These are phyloP conservation scores for Caenorhabditis zanzibari DNA, from an alignment of 2,888 invertebrate species.

Conservation along the genomic window DNA sequence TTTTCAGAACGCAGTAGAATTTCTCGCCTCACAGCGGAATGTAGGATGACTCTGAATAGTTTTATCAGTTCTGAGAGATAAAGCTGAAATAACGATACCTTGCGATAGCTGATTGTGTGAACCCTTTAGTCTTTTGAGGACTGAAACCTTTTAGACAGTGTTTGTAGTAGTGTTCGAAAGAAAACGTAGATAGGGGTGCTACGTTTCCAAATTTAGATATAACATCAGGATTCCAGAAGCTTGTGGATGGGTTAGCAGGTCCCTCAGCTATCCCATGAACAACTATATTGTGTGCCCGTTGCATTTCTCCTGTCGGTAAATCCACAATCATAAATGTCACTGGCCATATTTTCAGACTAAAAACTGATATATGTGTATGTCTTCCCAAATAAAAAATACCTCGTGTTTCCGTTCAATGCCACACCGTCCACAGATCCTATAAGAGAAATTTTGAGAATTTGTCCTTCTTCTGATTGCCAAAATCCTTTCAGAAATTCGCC, in stretches of 20 bases:
- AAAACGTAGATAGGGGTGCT: background rate
- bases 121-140: slow-evolving; percentile 3
- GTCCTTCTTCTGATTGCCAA: background rate
- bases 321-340: background rate
- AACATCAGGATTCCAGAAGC: slow-evolving; percentile 17
- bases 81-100: background rate
- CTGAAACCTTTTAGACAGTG: background rate
- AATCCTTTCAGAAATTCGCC: background rate
- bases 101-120: background rate
- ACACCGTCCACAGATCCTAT: slow-evolving; percentile 11
- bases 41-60: background rate
- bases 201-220: slow-evolving; percentile 3
- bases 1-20: background rate
- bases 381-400: background rate
- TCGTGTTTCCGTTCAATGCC: background rate
- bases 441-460: background rate
- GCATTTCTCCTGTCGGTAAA: slow-evolving; percentile 1
- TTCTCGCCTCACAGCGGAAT: background rate
- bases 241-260: background rate
- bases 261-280: slow-evolving; percentile 1
- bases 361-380: background rate
- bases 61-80: background rate
- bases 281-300: background rate
- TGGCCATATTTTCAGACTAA: background rate
- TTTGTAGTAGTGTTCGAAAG: slow-evolving; percentile 14